A percentile compares a stretch with the other conserved stretches of the same genome.
phyloP scores from a whole-genome alignment of 2,888 invertebrate species.

The Petrophora chlorosata region DNA sequence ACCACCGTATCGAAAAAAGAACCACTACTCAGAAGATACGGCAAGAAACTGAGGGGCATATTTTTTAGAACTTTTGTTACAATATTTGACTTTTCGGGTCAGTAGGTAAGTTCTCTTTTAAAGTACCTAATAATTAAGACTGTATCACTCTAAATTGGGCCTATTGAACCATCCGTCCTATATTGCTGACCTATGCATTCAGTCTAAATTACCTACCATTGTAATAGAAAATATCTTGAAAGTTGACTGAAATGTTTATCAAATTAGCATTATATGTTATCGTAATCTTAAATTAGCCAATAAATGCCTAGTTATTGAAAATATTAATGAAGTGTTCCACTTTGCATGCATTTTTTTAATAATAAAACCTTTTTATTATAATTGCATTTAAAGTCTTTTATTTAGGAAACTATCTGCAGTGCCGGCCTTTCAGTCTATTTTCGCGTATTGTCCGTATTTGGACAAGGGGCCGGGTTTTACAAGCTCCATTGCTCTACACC shows the following conservation, averaged over 20 bases:
- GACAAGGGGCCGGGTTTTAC: too few relatives aligned
- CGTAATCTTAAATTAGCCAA: background rate
- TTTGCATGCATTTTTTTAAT: background rate
- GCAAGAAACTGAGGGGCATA: too few relatives aligned
- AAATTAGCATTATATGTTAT: background rate
- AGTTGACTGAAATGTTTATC: background rate
- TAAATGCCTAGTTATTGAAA: background rate
- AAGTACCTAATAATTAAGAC: too few relatives aligned
- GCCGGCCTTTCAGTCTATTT: background rate
- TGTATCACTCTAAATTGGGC: background rate
- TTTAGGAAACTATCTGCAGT: background rate
- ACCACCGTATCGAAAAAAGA: too few relatives aligned
- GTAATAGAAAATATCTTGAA: background rate
- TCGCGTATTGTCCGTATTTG: too few relatives aligned
- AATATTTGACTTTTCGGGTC: too few relatives aligned
- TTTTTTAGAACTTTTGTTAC: too few relatives aligned
- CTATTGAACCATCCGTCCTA: background rate
- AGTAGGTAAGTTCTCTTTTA: background rate
- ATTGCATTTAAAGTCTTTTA: background rate
- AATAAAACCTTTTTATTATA: background rate
- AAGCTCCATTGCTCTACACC: too few relatives aligned
- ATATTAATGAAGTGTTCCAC: background rate
- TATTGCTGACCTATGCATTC: background rate
- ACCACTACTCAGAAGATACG: too few relatives aligned
- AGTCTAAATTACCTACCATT: background rate